A percentile compares a stretch with the other conserved stretches of the same genome.
phyloP scores from a whole-genome alignment of 35 echinoderm and acorn worm genomes.

The Stichopus chloronotus region DNA sequence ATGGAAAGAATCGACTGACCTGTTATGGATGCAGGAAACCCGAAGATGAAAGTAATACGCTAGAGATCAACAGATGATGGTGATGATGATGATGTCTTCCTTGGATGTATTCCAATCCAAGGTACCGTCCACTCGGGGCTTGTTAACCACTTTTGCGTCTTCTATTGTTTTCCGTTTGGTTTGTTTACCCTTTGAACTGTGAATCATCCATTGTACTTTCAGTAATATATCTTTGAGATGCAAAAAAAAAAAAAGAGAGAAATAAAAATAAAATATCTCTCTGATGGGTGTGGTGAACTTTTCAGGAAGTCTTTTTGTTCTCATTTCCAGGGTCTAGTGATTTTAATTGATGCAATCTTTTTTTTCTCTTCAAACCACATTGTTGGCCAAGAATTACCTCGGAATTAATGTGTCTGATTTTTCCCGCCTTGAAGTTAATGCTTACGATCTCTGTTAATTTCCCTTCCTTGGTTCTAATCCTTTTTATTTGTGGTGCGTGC shows the following conservation, averaged over 20 bases:
- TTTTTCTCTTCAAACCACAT: neutral
- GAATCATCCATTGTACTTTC: neutral
- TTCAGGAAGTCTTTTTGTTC: neutral
- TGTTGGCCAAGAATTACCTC: neutral
- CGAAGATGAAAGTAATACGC: neutral
- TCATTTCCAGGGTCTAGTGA: neutral
- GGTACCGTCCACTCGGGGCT: neutral
- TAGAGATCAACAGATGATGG: neutral
- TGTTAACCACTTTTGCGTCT: neutral
- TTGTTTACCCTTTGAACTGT: neutral
- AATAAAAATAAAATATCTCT: neutral
- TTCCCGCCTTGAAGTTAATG: neutral
- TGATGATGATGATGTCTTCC: neutral
- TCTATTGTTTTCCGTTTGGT: neutral
- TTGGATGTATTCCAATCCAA: neutral
- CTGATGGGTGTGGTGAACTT: neutral
- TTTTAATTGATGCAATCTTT: neutral
- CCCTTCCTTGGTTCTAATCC: neutral
- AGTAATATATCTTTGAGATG: neutral
- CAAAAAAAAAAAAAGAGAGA: neutral
- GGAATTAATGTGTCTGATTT: neutral
- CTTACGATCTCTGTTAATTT: neutral
- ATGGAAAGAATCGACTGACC: neutral
- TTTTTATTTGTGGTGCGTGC: no score
- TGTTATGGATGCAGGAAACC: neutral